A percentile compares a stretch with the other conserved stretches of the same genome.
These are phyloP conservation scores for Podocnemis expansa DNA, from an alignment of 2,113 vertebrate species.

Conservation along the genomic window DNA sequence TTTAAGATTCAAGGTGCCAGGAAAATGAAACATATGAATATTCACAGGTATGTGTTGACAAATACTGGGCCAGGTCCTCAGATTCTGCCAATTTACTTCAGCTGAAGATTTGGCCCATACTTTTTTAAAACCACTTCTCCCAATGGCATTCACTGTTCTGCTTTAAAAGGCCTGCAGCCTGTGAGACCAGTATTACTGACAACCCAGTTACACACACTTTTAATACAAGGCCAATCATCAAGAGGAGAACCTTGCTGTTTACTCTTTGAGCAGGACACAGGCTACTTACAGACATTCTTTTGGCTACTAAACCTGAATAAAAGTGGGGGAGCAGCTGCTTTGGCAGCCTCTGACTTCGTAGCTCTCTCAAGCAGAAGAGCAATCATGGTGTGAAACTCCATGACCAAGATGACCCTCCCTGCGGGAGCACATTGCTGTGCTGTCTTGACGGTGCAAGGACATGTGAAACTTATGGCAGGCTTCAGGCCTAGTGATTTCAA, in stretches of 20 bases:
- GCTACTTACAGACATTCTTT: not conserved
- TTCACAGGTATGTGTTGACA: not conserved
- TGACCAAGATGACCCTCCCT: not conserved
- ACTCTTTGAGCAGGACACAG: conserved; percentile 20
- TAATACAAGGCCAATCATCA: not conserved
- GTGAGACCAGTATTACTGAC: conserved; percentile 40
- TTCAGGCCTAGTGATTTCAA: not conserved
- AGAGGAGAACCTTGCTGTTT: conserved; percentile 27
- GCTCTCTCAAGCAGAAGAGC: not conserved
- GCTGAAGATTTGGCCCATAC: not conserved
- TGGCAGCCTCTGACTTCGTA: not conserved
- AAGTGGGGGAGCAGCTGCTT: not conserved
- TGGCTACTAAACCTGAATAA: not conserved
- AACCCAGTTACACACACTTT: conserved; percentile 46
- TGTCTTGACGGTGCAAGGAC: not conserved
- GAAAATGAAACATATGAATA: not conserved
- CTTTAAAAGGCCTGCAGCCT: conserved; percentile 49
- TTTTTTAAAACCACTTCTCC: conserved; percentile 71
- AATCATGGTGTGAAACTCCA: not conserved
- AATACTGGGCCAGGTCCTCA: not conserved
- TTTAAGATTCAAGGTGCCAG: not conserved
- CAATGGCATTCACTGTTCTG: conserved; percentile 62
- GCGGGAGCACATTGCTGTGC: rapidly evolving
- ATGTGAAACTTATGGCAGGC: not conserved
- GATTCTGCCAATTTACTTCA: conserved; percentile 57